Evolutionary conservation across 2,113 vertebrate species (phyloP).

Genomic region (Sula dactylatra): DNA sequence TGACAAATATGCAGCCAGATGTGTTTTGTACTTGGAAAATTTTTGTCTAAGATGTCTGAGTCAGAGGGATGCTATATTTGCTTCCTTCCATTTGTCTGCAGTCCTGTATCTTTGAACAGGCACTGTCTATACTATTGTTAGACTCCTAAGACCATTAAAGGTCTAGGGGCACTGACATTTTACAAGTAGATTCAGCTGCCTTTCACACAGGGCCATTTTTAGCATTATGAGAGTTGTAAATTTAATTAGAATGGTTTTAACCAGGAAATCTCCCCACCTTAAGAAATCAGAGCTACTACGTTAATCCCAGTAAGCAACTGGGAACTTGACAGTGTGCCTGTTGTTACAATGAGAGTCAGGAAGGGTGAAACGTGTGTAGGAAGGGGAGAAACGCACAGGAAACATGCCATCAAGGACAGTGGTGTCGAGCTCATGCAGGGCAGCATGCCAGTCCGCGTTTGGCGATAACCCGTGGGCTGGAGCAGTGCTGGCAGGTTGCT

Average conservation of each 20-base stretch:
- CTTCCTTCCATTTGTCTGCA: neutral
- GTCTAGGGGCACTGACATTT: neutral
- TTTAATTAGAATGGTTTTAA: neutral
- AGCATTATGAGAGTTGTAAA: neutral
- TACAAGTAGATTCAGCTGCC: neutral
- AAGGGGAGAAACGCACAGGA: constrained; percentile 8
- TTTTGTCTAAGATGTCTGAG: neutral
- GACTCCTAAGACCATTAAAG: neutral
- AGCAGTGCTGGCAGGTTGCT: neutral
- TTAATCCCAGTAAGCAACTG: constrained; percentile 18
- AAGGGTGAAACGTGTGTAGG: constrained; percentile 32
- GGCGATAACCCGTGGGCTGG: neutral
- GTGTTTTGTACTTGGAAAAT: neutral
- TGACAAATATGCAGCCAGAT: neutral
- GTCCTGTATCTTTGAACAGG: neutral
- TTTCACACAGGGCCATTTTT: neutral
- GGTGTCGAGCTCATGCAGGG: neutral
- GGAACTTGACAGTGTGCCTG: neutral
- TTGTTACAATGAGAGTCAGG: neutral
- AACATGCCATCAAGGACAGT: constrained; percentile 27
- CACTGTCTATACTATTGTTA: neutral
- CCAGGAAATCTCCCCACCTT: neutral
- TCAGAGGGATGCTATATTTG: neutral
- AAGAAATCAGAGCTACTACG: neutral
- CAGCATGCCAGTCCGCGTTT: neutral